phyloP scores from a whole-genome alignment of 2,113 vertebrate species.

The Amia ocellicauda region DNA sequence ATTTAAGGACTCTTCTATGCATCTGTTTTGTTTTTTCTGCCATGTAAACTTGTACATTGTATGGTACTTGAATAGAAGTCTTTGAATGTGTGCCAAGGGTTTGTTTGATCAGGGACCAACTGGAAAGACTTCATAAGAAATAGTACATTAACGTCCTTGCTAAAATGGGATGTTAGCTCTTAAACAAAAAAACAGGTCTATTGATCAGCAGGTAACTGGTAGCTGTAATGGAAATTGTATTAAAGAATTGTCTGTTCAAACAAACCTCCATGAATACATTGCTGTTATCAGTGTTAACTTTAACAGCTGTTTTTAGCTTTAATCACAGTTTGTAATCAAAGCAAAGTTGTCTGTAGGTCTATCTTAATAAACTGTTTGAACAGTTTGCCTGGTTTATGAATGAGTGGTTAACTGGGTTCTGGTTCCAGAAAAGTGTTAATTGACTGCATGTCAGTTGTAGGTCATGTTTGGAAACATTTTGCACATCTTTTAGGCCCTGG shows the following conservation, averaged over 20 bases:
- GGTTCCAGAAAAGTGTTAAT: neutral
- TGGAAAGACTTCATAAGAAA: conserved; percentile 49
- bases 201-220: no score
- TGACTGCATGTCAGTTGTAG: no score
- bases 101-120: conserved; percentile 81
- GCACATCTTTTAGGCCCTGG: conserved; percentile 64
- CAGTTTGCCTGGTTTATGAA: conserved; percentile 76
- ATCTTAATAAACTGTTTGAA: conserved; percentile 75
- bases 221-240: no score
- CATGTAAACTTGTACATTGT: conserved; percentile 6
- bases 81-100: conserved; percentile 53
- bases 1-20: neutral
- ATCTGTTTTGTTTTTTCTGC: neutral
- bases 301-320: neutral
- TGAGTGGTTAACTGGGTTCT: conserved; percentile 58
- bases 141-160: no score
- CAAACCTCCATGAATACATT: neutral
- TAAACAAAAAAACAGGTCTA: no score
- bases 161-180: no score
- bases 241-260: neutral
- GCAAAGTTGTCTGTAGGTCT: conserved; percentile 50
- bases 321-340: conserved; percentile 8
- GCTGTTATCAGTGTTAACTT: neutral
- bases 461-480: no score
- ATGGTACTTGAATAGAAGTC: neutral